phyloP scores from a whole-genome alignment of 2,797 vertebrate genomes.

The Manis javanica region DNA sequence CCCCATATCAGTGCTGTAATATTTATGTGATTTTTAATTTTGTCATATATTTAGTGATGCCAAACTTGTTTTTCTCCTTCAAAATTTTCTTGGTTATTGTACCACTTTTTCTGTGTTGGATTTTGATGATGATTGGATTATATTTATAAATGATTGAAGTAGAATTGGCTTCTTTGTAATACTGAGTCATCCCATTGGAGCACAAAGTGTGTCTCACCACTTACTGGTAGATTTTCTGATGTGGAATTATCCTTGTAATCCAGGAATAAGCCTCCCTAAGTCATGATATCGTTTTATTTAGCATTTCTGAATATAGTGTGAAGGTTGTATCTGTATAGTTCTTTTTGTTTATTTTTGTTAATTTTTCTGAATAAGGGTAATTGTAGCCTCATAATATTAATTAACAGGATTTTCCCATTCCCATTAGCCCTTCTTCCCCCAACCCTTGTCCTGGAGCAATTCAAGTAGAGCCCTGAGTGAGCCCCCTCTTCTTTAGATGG shows the following conservation, averaged over 20 bases:
- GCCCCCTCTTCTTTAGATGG: background rate
- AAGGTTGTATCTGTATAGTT: background rate
- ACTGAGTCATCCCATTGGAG: background rate
- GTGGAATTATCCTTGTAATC: background rate
- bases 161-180: background rate
- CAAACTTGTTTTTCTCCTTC: background rate
- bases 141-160: background rate
- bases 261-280: background rate
- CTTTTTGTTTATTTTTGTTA: background rate
- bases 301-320: background rate
- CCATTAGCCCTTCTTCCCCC: background rate
- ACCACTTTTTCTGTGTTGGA: background rate
- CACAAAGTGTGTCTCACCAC: background rate
- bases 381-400: background rate
- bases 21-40: background rate
- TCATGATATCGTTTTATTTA: background rate
- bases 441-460: background rate
- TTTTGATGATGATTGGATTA: background rate
- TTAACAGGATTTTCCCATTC: background rate
- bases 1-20: background rate
- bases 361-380: background rate
- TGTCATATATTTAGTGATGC: background rate
- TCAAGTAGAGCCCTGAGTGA: background rate
- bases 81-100: background rate
- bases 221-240: constrained; percentile 25